phyloP scores from a whole-genome alignment of 2,888 invertebrate species.

The Caenorhabditis parvicauda region DNA sequence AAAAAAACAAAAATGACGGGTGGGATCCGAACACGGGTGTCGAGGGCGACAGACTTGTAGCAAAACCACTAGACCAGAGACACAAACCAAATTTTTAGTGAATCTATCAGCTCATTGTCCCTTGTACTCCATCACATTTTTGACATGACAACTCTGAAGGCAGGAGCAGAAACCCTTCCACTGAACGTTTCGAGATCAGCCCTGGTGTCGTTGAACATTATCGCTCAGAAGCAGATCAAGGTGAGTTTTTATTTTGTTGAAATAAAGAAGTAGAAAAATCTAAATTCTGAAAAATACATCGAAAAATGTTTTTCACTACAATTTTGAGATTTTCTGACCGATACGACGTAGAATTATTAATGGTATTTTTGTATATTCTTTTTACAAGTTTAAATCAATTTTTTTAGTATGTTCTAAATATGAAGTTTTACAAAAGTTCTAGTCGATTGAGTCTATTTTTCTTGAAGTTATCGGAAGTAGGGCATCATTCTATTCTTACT shows the following conservation, averaged over 20 bases:
- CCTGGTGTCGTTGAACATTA: slow-evolving; percentile 54
- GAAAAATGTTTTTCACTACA: background rate
- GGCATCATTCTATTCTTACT: too few species aligned
- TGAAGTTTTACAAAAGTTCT: too few species aligned
- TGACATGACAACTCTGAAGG: slow-evolving; percentile 29
- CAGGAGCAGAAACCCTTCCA: slow-evolving; percentile 19
- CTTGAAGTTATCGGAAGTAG: too few species aligned
- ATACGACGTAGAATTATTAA: too few species aligned
- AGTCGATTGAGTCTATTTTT: too few species aligned
- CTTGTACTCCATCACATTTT: slow-evolving; percentile 35
- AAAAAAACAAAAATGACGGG: too few species aligned
- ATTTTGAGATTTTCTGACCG: background rate
- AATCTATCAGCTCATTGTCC: too few species aligned
- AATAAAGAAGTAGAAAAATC: background rate
- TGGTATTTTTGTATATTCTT: background rate
- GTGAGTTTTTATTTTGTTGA: background rate
- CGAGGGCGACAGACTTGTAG: too few species aligned
- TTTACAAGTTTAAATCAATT: background rate
- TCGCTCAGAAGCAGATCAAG: slow-evolving; percentile 53
- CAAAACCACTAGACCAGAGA: too few species aligned
- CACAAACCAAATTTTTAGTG: too few species aligned
- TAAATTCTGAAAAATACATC: too few species aligned
- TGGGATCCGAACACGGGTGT: too few species aligned
- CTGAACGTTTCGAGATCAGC: slow-evolving; percentile 38
- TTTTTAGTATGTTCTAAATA: background rate